Conservation (phyloP, 1,140 invertebrate genomes). For the Trichoplusia ni region DNA sequence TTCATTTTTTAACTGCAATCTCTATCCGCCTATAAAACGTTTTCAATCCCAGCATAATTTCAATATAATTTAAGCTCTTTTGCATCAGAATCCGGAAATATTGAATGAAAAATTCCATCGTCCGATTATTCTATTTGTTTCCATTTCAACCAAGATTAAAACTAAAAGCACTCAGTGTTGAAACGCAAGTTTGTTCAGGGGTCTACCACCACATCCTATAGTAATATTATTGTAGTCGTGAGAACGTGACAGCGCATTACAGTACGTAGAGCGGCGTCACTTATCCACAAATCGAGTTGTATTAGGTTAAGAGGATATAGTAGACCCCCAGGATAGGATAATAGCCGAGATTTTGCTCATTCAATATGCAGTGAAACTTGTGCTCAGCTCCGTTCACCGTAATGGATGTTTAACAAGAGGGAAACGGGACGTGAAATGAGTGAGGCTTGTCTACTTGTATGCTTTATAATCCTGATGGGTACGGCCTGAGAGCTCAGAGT, state of each 20-base stretch:
- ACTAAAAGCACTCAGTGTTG: slow-evolving; percentile 16
- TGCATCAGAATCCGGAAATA: not conserved
- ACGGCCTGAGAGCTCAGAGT: too few relatives aligned
- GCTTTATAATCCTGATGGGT: not conserved
- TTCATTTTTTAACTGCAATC: too few relatives aligned
- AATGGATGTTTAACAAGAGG: slow-evolving; percentile 1
- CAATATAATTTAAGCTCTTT: too few relatives aligned
- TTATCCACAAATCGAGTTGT: too few relatives aligned
- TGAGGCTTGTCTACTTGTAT: slow-evolving; percentile 4
- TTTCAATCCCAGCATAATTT: too few relatives aligned
- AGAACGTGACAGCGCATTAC: too few relatives aligned
- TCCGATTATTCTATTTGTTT: slow-evolving; percentile 6
- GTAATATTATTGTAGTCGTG: too few relatives aligned
- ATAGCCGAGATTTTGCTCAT: slow-evolving; percentile 28
- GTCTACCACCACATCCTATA: too few relatives aligned
- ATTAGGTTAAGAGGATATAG: too few relatives aligned
- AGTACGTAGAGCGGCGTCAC: too few relatives aligned
- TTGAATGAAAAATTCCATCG: not conserved
- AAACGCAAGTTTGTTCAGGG: slow-evolving; percentile 30
- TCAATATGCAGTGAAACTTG: slow-evolving; percentile 17
- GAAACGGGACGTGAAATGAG: slow-evolving; percentile 24
- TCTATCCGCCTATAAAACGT: too few relatives aligned
- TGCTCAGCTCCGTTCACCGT: not conserved
- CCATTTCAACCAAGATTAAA: slow-evolving; percentile 14
- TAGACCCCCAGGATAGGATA: slow-evolving; percentile 30